Evolutionary conservation across 2,888 invertebrate genomes (phyloP).

Genomic region (Pristionchus entomophagus): DNA sequence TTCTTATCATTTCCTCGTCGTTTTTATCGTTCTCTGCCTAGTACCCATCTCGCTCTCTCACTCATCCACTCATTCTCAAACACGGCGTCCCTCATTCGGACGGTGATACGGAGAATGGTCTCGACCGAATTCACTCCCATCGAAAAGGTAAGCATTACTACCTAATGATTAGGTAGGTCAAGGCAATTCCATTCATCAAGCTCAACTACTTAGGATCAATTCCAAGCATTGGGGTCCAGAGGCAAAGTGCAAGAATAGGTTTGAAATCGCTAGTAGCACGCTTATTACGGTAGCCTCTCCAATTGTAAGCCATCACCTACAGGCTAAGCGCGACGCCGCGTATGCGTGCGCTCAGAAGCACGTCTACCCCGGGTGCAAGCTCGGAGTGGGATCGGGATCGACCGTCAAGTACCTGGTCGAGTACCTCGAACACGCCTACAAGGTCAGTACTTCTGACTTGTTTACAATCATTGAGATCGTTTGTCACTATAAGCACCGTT

Average conservation of each 20-base stretch:
- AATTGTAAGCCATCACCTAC: background rate
- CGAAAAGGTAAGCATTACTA: conserved; percentile 41
- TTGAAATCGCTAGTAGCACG: too few species aligned
- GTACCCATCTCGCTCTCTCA: background rate
- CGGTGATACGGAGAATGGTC: conserved; percentile 40
- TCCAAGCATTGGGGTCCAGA: too few species aligned
- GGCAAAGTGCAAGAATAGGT: too few species aligned
- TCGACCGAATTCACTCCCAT: conserved; percentile 45
- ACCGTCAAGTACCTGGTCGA: conserved; percentile 73
- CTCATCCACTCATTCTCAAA: background rate
- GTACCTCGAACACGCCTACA: conserved; percentile 63
- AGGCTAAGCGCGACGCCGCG: conserved; percentile 47
- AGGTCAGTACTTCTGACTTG: conserved; percentile 12
- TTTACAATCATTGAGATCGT: background rate
- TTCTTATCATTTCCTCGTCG: background rate
- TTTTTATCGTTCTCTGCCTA: background rate
- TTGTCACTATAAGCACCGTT: background rate
- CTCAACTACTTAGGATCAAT: too few species aligned
- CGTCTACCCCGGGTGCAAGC: conserved; percentile 53
- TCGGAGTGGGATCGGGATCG: conserved; percentile 74
- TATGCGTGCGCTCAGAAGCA: conserved; percentile 46
- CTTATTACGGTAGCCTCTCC: background rate
- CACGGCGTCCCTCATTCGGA: conserved; percentile 27
- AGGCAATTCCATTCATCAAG: too few species aligned
- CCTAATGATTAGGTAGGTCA: too few species aligned